A percentile compares a stretch with the other conserved stretches of the same genome.
Evolutionary conservation across 2,797 vertebrate species (phyloP).

Genomic region (Arrhamphus sclerolepis): DNA sequence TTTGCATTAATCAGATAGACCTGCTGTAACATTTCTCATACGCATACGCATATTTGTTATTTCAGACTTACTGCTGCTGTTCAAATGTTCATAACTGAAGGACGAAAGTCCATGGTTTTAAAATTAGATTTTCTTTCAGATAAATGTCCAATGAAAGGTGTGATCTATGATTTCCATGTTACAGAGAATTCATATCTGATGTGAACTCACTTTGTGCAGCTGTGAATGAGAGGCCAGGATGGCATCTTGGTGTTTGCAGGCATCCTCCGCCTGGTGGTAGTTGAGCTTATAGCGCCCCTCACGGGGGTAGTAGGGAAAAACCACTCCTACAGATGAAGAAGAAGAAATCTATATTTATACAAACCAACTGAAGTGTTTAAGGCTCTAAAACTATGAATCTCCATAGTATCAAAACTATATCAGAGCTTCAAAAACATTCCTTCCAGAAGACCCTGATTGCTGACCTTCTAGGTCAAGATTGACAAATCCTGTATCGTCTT

Average conservation of each 20-base stretch:
- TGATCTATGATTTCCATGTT: background rate
- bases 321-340: conserved; percentile 85
- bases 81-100: conserved; percentile 17
- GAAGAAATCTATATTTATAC: conserved; percentile 6
- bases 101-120: background rate
- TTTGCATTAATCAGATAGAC: conserved; percentile 14
- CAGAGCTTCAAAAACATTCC: background rate
- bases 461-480: conserved; percentile 94
- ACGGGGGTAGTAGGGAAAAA: conserved; percentile 92
- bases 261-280: conserved; percentile 87
- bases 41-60: conserved; percentile 22
- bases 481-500: conserved; percentile 93
- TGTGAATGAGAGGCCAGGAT: conserved; percentile 93
- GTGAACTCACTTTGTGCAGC: conserved; percentile 80
- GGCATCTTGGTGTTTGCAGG: conserved; percentile 89
- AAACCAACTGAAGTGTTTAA: conserved; percentile 3
- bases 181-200: background rate
- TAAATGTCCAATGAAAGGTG: background rate
- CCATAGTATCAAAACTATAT: background rate
- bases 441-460: background rate
- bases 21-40: conserved; percentile 16
- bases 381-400: background rate
- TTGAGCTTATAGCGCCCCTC: conserved; percentile 92
- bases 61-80: conserved; percentile 19
- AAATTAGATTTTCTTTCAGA: background rate